Evolutionary conservation across 2,888 invertebrate genomes (phyloP), one percentile per base, ranked within the genome.

Genomic region (Andrena dorsata): DNA sequence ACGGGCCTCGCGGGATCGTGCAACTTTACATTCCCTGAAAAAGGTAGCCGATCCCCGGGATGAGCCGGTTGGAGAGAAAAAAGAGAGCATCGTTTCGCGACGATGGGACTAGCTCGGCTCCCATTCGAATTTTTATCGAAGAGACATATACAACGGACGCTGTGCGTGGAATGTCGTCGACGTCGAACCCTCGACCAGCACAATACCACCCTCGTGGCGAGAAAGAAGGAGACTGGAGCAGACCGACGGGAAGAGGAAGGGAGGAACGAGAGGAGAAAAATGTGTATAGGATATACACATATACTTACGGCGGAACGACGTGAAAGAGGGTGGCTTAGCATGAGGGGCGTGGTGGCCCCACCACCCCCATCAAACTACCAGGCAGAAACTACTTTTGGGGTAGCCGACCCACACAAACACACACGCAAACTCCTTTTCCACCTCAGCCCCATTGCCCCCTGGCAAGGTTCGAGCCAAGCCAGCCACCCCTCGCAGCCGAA

Each of bases 261-360:
- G 20, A 5, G 35, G 58, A n/a, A 65, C 66, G 30, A 26, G 51
- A 74, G 74, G 41, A 71, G 83, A 80, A 71, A 77, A 64, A 69
- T 56, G 64, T 68, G 56, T 61, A 63, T 69, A 72, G 26, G 61
- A 77, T 76, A 60, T 65, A 75, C 75, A 69, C 70, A 72, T 71
- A 76, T 74, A 78, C 82, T 73, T 69, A 69, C 41, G 28, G 58
- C 23, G 70, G 71, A 86, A 77, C 63, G 83, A 85, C 68, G 77
- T 69, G 83, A 85, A 87, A 87, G 87, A 86, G 87, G 86, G 86
- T 87, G 80, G 76, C 80, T 87, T 82, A 82, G 85, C 85, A 76
- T 71, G 84, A 90, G 88, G 90, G 90, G 90, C 90, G 90, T 90
- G 90, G 89, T 90, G 81, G 79, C 76, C 72, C 80, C 78, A 78